These are phyloP conservation scores for Euwallacea fornicatus DNA, from an alignment of 1,140 invertebrate genomes.

Conservation along the genomic window DNA sequence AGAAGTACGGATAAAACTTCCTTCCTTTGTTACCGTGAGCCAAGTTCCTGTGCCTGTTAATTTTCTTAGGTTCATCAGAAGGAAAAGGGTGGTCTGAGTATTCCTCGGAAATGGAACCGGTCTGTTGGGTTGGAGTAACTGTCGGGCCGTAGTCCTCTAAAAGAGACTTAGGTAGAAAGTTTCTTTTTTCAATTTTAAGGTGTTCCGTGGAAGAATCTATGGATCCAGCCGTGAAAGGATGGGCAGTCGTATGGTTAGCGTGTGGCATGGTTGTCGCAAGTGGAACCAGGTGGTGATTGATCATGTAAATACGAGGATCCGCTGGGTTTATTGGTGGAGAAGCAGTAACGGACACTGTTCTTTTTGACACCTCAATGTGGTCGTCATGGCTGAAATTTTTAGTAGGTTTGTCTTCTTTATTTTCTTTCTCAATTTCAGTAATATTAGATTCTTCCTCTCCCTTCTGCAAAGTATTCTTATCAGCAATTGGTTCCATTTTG, in stretches of 20 bases:
- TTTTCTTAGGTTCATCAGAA: slow-evolving; percentile 34
- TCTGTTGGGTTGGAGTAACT: neutral
- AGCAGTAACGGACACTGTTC: neutral
- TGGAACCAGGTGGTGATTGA: slow-evolving; percentile 32
- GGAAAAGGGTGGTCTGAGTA: slow-evolving; percentile 24
- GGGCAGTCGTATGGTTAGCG: neutral
- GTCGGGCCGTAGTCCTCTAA: slow-evolving; percentile 27
- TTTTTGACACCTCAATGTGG: neutral
- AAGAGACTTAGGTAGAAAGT: slow-evolving; percentile 42
- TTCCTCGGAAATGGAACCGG: neutral
- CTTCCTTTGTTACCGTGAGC: slow-evolving; percentile 42
- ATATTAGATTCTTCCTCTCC: no score
- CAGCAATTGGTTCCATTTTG: neutral
- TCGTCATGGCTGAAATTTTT: neutral
- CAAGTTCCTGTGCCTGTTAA: slow-evolving; percentile 23
- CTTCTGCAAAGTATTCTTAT: neutral
- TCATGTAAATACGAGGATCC: slow-evolving; percentile 42
- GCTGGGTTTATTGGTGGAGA: slow-evolving; percentile 21
- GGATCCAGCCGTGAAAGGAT: neutral
- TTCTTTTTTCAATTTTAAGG: slow-evolving; percentile 31
- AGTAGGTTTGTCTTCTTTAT: neutral
- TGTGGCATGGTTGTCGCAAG: slow-evolving; percentile 41
- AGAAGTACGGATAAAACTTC: slow-evolving; percentile 57
- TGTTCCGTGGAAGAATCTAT: slow-evolving; percentile 18
- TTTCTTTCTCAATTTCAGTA: neutral